A percentile compares a stretch with the other conserved stretches of the same genome.
These are phyloP conservation scores for Ptilorrhoa leucosticta DNA, from an alignment of 2,113 vertebrate genomes.

Conservation along the genomic window DNA sequence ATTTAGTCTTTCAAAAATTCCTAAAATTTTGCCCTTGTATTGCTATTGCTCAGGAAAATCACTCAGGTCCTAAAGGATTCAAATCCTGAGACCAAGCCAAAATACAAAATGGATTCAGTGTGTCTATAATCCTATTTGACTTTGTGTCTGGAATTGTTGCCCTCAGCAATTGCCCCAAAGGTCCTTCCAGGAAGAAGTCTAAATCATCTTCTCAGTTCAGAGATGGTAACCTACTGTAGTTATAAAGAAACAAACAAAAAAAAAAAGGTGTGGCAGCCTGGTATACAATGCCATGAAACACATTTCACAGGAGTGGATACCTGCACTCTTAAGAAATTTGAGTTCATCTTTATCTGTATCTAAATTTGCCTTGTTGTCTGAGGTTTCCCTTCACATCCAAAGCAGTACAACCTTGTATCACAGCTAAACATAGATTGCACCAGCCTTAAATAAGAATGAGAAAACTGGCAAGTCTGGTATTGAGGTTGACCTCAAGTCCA, in stretches of 20 bases:
- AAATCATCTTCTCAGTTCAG: background rate
- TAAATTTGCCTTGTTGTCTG: background rate
- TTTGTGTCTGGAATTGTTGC: background rate
- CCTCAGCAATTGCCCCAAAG: background rate
- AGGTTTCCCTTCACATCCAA: background rate
- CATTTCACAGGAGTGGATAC: background rate
- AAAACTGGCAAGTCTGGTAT: background rate
- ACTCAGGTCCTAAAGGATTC: background rate
- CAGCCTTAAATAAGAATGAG: background rate
- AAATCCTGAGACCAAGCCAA: background rate
- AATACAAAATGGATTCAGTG: background rate
- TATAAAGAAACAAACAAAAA: background rate
- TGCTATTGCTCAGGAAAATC: background rate
- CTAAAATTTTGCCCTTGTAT: background rate
- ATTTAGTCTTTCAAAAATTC: background rate
- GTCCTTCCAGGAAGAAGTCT: background rate
- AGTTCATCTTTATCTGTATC: background rate
- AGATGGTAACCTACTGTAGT: fast-evolving
- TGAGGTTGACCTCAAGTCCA: background rate
- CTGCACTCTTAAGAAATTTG: background rate
- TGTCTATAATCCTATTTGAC: background rate
- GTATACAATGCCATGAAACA: background rate
- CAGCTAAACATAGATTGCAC: background rate
- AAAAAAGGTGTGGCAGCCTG: background rate
- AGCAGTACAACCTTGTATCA: background rate